phyloP scores from a whole-genome alignment of 2,888 invertebrate genomes.

The Platycnemis pennipes region DNA sequence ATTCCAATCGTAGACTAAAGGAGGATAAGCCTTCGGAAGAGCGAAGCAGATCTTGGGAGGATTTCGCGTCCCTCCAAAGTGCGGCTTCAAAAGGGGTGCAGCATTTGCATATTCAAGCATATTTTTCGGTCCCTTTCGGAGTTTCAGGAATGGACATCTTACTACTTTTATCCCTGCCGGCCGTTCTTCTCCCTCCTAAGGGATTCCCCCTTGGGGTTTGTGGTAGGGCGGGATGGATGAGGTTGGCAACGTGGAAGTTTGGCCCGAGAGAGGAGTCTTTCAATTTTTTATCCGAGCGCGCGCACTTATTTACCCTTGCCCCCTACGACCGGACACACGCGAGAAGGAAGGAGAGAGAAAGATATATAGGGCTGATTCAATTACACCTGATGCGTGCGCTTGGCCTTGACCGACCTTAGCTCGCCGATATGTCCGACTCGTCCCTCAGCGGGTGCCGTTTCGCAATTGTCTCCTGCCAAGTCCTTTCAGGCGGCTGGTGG shows the following conservation, averaged over 20 bases:
- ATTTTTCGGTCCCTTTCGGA: background rate
- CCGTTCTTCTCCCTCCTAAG: background rate
- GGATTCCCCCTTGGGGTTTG: background rate
- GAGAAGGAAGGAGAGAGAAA: background rate
- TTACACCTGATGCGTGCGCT: background rate
- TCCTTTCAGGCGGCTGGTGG: background rate
- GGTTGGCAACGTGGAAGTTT: background rate
- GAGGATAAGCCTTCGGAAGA: background rate
- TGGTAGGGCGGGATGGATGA: background rate
- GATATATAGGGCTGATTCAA: conserved; percentile 29
- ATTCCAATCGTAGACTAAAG: background rate
- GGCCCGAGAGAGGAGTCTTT: background rate
- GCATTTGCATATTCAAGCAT: background rate
- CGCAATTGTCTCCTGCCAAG: background rate
- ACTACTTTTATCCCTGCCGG: background rate
- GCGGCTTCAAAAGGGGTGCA: background rate
- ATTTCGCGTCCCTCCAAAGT: background rate
- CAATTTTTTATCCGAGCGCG: background rate
- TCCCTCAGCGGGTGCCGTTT: background rate
- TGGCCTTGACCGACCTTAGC: background rate
- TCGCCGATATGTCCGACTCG: background rate
- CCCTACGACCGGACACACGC: background rate
- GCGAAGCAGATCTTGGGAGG: no score
- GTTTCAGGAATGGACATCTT: background rate
- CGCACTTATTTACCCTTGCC: background rate